phyloP scores from a whole-genome alignment of 2,888 invertebrate species.

The Drosophila nigricruria region DNA sequence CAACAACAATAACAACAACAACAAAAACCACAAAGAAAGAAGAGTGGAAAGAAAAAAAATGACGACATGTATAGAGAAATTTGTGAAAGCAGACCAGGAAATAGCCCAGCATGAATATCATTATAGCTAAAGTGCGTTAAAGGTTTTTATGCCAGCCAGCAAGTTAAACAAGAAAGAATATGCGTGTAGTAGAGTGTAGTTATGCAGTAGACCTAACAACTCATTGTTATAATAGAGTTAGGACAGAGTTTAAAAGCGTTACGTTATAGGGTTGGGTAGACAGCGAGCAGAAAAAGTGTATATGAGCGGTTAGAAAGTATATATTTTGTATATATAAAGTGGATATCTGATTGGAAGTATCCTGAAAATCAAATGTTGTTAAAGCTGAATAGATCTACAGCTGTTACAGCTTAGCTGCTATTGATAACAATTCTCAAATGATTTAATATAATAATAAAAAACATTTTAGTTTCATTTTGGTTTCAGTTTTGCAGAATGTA shows the following conservation, averaged over 20 bases:
- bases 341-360: background rate
- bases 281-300: background rate
- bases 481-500: too few relatives aligned
- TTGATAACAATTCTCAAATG: background rate
- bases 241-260: background rate
- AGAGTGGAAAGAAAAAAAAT: slow-evolving; percentile 12
- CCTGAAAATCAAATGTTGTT: background rate
- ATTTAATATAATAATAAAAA: too few relatives aligned
- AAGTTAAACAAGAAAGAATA: slow-evolving; percentile 6
- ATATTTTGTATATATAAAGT: background rate
- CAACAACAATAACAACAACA: slow-evolving; percentile 9
- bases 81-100: slow-evolving; percentile 60
- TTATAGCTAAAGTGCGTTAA: slow-evolving; percentile 54
- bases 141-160: slow-evolving; percentile 16
- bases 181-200: slow-evolving; percentile 6
- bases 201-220: slow-evolving; percentile 6
- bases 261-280: background rate
- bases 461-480: background rate
- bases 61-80: slow-evolving; percentile 40
- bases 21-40: slow-evolving; percentile 16
- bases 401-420: background rate
- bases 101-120: slow-evolving; percentile 72
- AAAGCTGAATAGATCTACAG: background rate
- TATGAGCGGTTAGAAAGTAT: background rate
- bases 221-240: slow-evolving; percentile 4